A percentile compares a stretch with the other conserved stretches of the same genome.
These are phyloP conservation scores for Menidia beryllina DNA, from an alignment of 2,113 vertebrate genomes.

Conservation along the genomic window DNA sequence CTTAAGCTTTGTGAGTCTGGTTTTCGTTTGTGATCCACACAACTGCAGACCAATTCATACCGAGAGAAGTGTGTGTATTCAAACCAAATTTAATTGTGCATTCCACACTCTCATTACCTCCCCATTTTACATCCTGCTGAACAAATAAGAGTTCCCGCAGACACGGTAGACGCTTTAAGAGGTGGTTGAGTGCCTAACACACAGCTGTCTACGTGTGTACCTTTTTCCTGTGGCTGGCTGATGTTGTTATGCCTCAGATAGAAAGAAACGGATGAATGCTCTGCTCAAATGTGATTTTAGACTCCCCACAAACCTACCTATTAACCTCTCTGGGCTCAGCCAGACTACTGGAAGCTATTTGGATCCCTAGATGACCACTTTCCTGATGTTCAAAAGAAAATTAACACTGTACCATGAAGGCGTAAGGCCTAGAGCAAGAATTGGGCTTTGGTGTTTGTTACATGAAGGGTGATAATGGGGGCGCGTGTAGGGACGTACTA, in stretches of 20 bases:
- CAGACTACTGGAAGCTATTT: no score
- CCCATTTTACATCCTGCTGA: conserved; percentile 13
- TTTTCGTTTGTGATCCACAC: no score
- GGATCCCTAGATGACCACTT: no score
- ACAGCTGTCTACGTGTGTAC: not conserved
- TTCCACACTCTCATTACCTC: conserved; percentile 8
- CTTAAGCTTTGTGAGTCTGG: not conserved
- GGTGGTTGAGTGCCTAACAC: conserved; percentile 5
- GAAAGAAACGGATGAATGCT: conserved; percentile 4
- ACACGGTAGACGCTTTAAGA: conserved; percentile 30
- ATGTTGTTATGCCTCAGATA: conserved; percentile 14
- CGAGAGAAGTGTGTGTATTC: conserved; percentile 7
- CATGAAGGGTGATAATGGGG: conserved; percentile 7
- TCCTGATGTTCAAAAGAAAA: no score
- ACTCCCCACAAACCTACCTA: no score
- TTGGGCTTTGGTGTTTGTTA: conserved; percentile 31
- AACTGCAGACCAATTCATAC: no score
- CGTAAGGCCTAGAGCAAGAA: no score
- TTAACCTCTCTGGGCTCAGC: no score
- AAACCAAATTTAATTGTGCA: conserved; percentile 27
- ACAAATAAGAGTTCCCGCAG: conserved; percentile 14
- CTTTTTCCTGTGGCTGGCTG: not conserved
- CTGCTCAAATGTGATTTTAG: conserved; percentile 2
- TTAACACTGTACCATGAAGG: no score
- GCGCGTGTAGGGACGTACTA: no score